phyloP scores from a whole-genome alignment of 2,113 vertebrate genomes.

The Corythornis madagascariensis region DNA sequence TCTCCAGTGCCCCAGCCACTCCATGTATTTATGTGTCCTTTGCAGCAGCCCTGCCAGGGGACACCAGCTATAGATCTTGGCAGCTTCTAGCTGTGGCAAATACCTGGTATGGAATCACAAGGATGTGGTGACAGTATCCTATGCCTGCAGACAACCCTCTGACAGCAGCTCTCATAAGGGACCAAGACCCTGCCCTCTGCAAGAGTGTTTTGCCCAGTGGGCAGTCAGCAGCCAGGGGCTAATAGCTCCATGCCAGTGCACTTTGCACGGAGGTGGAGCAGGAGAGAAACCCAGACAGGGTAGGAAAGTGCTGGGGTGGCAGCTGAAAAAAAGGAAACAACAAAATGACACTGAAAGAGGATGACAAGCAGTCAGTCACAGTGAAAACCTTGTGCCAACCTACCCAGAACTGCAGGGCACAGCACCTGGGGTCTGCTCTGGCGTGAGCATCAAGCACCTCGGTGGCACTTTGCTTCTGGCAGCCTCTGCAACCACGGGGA shows the following conservation, averaged over 20 bases:
- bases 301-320: background rate
- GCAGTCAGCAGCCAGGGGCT: background rate
- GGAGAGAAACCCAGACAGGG: too few relatives aligned
- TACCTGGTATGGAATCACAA: background rate
- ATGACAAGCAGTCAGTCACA: background rate
- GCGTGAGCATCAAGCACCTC: accelerated
- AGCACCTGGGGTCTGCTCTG: background rate
- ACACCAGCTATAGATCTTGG: accelerated
- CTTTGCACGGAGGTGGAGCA: accelerated
- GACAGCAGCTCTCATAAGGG: background rate
- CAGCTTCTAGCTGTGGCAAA: background rate
- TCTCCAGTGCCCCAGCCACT: background rate
- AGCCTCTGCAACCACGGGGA: background rate
- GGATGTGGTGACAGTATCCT: background rate
- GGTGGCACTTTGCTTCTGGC: accelerated
- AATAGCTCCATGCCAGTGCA: background rate
- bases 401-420: background rate
- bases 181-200: background rate
- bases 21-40: background rate
- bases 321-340: background rate
- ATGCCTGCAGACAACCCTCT: background rate
- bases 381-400: background rate
- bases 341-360: background rate
- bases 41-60: background rate
- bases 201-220: background rate